Evolutionary conservation across 2,113 vertebrate genomes (phyloP).

Genomic region (Sus scrofa): T2T-Sscrofa CM000812.6:173291501-173292000

Average conservation of each 20-base stretch:
- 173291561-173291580: too few relatives aligned
- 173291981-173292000: slow-evolving; percentile 37
- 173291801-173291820: background rate
- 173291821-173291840: background rate
- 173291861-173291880: background rate
- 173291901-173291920: slow-evolving; percentile 17
- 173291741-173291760: background rate
- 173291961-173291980: slow-evolving; percentile 25
- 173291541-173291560: too few relatives aligned
- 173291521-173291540: too few relatives aligned
- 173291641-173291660: background rate
- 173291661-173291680: background rate
- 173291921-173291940: background rate
- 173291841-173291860: background rate
- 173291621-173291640: rapidly evolving
- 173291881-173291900: background rate
- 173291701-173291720: background rate
- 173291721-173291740: background rate
- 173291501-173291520: too few relatives aligned
- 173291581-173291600: background rate
- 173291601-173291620: background rate
- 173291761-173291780: background rate
- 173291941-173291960: background rate
- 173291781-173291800: background rate
- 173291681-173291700: background rate